phyloP scores from a whole-genome alignment of 2,113 vertebrate species.

The Suricata suricatta region DNA sequence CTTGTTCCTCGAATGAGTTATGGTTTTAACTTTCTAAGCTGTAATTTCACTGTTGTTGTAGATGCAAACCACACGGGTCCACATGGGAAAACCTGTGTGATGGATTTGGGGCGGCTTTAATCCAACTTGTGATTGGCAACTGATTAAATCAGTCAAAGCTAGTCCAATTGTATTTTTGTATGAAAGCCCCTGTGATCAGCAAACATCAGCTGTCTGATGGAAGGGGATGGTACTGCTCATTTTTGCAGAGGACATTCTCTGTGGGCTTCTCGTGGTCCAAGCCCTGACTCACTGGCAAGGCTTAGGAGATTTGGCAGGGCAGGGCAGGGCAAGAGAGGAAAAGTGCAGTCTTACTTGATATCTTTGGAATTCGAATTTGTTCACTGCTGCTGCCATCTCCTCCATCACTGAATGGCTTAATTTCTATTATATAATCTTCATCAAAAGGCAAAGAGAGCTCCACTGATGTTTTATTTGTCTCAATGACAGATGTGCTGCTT shows the following conservation, averaged over 20 bases:
- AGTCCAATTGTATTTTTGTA: not conserved
- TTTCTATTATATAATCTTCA: constrained; percentile 97
- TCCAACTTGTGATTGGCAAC: not conserved
- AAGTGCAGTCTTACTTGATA: constrained; percentile 83
- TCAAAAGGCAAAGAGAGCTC: constrained; percentile 95
- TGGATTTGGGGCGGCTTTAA: not conserved
- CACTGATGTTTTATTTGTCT: constrained; percentile 96
- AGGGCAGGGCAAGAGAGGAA: not conserved
- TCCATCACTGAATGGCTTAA: constrained; percentile 96
- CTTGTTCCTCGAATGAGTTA: not conserved
- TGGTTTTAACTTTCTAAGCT: not conserved
- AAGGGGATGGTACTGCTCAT: not conserved
- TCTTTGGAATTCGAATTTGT: constrained; percentile 96
- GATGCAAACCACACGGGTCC: not conserved
- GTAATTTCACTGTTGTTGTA: not conserved
- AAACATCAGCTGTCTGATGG: not conserved
- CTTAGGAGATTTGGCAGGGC: not conserved
- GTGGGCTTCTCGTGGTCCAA: not conserved
- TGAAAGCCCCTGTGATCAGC: not conserved
- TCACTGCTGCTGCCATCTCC: constrained; percentile 96
- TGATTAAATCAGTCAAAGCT: not conserved
- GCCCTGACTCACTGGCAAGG: not conserved
- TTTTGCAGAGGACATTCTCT: not conserved
- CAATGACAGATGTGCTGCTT: constrained; percentile 92
- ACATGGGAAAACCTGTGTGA: not conserved